These are phyloP conservation scores for Valencia hispanica DNA, from an alignment of 2,797 vertebrate species.

Conservation along the genomic window DNA sequence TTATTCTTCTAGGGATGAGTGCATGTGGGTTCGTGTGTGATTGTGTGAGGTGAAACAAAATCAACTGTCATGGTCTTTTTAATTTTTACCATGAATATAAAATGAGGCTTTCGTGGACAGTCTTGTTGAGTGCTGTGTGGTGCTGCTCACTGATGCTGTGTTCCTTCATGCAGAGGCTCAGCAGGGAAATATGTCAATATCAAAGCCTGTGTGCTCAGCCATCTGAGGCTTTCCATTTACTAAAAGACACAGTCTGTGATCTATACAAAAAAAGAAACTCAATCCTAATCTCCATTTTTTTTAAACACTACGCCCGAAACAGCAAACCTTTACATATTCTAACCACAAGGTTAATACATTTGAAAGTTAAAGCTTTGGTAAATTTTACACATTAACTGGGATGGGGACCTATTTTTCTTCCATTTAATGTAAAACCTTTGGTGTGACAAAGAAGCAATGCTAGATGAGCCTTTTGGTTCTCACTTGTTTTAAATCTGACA, in stretches of 20 bases:
- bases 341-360: not conserved
- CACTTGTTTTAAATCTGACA: not conserved
- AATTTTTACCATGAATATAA: conserved; percentile 67
- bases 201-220: conserved; percentile 55
- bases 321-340: not conserved
- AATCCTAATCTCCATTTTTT: conserved; percentile 11
- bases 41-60: conserved; percentile 12
- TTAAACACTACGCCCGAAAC: conserved; percentile 25
- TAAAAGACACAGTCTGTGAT: conserved; percentile 47
- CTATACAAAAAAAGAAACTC: conserved; percentile 33
- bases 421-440: not conserved
- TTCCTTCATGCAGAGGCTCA: conserved; percentile 52
- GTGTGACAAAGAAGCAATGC: not conserved
- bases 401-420: not conserved
- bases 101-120: conserved; percentile 53
- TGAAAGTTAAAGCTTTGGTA: not conserved
- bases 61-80: conserved; percentile 51
- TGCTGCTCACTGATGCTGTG: conserved; percentile 49
- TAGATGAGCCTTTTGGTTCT: not conserved
- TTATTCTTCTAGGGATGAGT: not conserved
- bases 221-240: conserved; percentile 59
- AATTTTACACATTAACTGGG: not conserved
- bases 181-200: conserved; percentile 59
- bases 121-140: conserved; percentile 46
- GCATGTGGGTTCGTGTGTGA: conserved; percentile 13